Evolutionary conservation across 1,140 invertebrate genomes (phyloP), one percentile per base, ranked within the genome.

Genomic region (Camponotus vicinus): DNA sequence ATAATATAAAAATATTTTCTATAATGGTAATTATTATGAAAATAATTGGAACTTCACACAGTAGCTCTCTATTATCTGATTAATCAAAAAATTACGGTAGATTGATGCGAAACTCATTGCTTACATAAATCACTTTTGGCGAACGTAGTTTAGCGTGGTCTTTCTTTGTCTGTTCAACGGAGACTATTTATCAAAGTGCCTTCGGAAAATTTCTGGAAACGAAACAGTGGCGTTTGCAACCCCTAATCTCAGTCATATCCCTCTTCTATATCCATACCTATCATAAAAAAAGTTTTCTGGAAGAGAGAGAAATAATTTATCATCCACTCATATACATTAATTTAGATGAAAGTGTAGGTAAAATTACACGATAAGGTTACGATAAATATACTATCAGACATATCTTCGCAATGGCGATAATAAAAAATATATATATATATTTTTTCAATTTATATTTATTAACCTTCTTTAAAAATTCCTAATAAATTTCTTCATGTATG

Each of bases 81-180:
- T 73, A 82, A 73, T 61, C 11, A 18, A 21, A 69, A 71, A 71
- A 73, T 34, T 71, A 70, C n/a, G 45, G 37, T 5, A 57, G 52
- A 71, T 61, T 59, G 18, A 45, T 57, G 79, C 42, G 42, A 61
- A 49, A 77, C 34, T 77, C 52, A 18, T 21, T 21, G 45, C n/a
- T 52, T 45, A 80, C 18, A 88, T 88, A 79, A 88, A 88, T 88
- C 83, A 88, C 57, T 73, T 69, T 66, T 11, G 5, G 59, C 1
- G 15, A 21, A 27, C 40, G 27, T 63, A 59, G n/a, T 18, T 8
- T 45, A 21, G 18, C 1, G 45, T 15, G n/a, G n/a, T 45, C 37
- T 69, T 45, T 59, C 52, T 79, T 45, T 63, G 21, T 45, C 21
- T 64, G 45, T 3, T 37, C 8, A 13, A 32, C 32, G 18, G 13